These are phyloP conservation scores for Enteromius paludinosus DNA, from an alignment of 2,797 vertebrate species.

Conservation along the genomic window DNA sequence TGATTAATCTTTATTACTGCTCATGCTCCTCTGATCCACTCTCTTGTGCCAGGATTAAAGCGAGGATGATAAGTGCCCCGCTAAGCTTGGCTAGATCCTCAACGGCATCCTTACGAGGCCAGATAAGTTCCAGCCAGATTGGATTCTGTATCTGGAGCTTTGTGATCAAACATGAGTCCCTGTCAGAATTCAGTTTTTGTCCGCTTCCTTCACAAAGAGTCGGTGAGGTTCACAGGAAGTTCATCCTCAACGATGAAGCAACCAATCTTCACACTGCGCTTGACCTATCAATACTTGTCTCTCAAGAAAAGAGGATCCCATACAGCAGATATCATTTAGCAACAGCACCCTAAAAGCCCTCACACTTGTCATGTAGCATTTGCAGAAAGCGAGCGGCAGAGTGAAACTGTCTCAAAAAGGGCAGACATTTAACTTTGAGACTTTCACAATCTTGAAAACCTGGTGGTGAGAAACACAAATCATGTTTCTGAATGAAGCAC, in stretches of 20 bases:
- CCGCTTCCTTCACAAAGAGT: constrained; percentile 10
- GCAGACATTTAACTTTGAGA: constrained; percentile 21
- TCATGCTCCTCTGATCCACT: constrained; percentile 68
- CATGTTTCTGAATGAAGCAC: background rate
- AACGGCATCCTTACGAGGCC: constrained; percentile 40
- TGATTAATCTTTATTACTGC: constrained; percentile 79
- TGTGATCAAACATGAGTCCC: constrained; percentile 43
- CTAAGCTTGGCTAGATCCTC: constrained; percentile 44
- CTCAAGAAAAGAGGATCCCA: constrained; percentile 33
- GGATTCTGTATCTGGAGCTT: constrained; percentile 39
- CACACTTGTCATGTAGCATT: constrained; percentile 56
- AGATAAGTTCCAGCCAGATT: constrained; percentile 50
- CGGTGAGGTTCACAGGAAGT: constrained; percentile 46
- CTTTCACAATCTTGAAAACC: constrained; percentile 1
- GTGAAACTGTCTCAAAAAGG: constrained; percentile 22
- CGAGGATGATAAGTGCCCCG: constrained; percentile 39
- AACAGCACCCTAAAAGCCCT: constrained; percentile 24
- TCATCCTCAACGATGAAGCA: constrained; percentile 30
- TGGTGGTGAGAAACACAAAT: background rate
- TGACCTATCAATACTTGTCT: constrained; percentile 8
- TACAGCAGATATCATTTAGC: constrained; percentile 44
- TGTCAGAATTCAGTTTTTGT: constrained; percentile 38
- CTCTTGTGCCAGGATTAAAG: constrained; percentile 59
- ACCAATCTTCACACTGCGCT: constrained; percentile 15
- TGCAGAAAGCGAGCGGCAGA: constrained; percentile 20